Evolutionary conservation across 2,113 vertebrate species (phyloP), one percentile per base, ranked within the genome.

Genomic region (Pardalotus punctatus): DNA sequence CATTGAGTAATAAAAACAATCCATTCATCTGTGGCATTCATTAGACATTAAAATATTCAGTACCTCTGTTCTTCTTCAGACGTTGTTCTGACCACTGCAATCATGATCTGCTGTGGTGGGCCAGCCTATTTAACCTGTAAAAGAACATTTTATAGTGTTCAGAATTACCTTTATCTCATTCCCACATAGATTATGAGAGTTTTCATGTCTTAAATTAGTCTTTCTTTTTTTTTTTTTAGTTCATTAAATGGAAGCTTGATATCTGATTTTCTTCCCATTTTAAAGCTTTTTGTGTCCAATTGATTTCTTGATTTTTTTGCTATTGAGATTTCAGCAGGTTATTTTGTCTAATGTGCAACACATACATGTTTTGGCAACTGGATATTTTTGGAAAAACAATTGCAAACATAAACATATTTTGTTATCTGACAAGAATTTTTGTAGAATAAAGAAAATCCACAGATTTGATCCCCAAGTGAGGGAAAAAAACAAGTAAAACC

Each of bases 21-120:
- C 22, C 3, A 20, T 5, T 56, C 5, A 28, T 33, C 29, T 42
- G 1, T 35, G 15, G 3, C 38, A 24, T 36, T 91, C 20, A 23
- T 60, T 40, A 70, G 4, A 11, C 28, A 31, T 45, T 60, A 22
- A 92, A 81, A 57, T 6, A 42, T 48, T 42, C 36, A 43, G 2
- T 56, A n/a, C 3, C 4, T 47, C 48, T 50, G 6, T 24, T 19
- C 8, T 73, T 42, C 45, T 80, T 73, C 24, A 62, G 25, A 23
- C 25, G 21, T 4, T 45, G 0, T 14, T 77, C 17, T 57, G 40
- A 56, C 6, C 13, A 6, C 10, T 38, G 36, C 8, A 58, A 6
- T 24, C 3, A 3, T 33, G 11, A 2, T 33, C 18, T 76, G 28
- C 27, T 88, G 12, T 2, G 0, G 2, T 45, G 9, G n/a, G 14